These are phyloP conservation scores for Aplysina aerophoba DNA, from an alignment of 37 sponge, comb jelly and placozoan genomes.

Conservation along the genomic window DNA sequence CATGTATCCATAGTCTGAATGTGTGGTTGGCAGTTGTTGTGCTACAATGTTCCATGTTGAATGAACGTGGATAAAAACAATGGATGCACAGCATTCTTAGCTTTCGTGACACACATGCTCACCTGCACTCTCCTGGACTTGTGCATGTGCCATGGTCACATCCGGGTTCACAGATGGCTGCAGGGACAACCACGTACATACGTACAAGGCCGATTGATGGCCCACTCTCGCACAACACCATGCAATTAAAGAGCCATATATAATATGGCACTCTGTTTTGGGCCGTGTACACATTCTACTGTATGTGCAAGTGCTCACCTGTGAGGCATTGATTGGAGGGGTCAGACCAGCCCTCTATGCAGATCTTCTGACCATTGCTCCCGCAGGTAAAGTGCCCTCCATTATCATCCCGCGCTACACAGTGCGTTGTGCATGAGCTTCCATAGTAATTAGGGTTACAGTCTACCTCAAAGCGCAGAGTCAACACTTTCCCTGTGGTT, in stretches of 20 bases:
- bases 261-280: too few relatives aligned
- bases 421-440: slow-evolving; percentile 43
- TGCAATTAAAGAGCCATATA: too few relatives aligned
- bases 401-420: slow-evolving; percentile 37
- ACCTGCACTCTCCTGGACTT: slow-evolving; percentile 16
- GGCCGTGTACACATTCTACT: neutral
- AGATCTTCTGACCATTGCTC: slow-evolving; percentile 44
- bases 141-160: slow-evolving; percentile 23
- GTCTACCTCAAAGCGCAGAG: neutral
- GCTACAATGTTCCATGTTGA: too few relatives aligned
- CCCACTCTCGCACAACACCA: too few relatives aligned
- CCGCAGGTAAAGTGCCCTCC: slow-evolving; percentile 63
- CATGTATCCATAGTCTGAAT: too few relatives aligned
- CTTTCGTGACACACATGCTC: neutral
- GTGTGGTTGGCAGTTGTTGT: too few relatives aligned
- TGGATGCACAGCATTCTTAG: too few relatives aligned
- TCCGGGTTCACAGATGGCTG: slow-evolving; percentile 6
- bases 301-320: slow-evolving; percentile 17
- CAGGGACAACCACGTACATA: neutral
- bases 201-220: neutral
- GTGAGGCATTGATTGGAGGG: slow-evolving; percentile 42
- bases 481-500: neutral
- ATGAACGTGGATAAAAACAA: too few relatives aligned
- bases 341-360: slow-evolving; percentile 54
- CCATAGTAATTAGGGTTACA: slow-evolving; percentile 49